Percentiles rank a stretch among this genome's conserved stretches.
Conservation (phyloP, 2,113 vertebrate genomes). For the Lonchura striata region DNA sequence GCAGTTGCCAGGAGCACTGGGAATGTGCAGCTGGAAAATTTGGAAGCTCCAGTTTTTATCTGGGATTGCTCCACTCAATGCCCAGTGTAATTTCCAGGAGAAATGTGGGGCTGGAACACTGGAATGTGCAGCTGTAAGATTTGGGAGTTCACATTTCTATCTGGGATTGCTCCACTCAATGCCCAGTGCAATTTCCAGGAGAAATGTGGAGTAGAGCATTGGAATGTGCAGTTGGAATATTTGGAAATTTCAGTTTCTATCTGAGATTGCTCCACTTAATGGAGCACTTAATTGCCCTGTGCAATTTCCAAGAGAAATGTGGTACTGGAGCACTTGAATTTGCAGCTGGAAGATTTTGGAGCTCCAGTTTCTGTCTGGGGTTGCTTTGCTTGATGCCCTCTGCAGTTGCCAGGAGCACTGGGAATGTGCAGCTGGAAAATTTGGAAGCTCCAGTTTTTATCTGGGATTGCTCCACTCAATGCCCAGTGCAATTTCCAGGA, state of each 20-base stretch:
- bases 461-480: rapidly evolving
- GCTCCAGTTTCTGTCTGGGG: too few species aligned
- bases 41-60: neutral
- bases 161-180: rapidly evolving
- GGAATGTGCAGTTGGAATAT: neutral
- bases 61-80: rapidly evolving
- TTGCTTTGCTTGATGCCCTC: neutral
- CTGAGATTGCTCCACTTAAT: too few species aligned
- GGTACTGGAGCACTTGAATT: neutral
- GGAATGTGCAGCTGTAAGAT: neutral
- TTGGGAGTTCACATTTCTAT: neutral
- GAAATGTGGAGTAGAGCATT: too few species aligned
- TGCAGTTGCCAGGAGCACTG: neutral
- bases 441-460: too few species aligned
- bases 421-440: neutral
- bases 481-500: neutral
- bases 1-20: neutral
- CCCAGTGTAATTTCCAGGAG: neutral
- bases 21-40: neutral
- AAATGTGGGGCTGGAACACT: too few species aligned
- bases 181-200: neutral
- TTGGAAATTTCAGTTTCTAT: neutral
- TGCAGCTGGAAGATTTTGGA: neutral
- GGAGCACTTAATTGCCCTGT: too few species aligned
- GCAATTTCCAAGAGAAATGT: neutral